phyloP scores from a whole-genome alignment of 1,140 invertebrate genomes.

The Platyscapa corneri region DNA sequence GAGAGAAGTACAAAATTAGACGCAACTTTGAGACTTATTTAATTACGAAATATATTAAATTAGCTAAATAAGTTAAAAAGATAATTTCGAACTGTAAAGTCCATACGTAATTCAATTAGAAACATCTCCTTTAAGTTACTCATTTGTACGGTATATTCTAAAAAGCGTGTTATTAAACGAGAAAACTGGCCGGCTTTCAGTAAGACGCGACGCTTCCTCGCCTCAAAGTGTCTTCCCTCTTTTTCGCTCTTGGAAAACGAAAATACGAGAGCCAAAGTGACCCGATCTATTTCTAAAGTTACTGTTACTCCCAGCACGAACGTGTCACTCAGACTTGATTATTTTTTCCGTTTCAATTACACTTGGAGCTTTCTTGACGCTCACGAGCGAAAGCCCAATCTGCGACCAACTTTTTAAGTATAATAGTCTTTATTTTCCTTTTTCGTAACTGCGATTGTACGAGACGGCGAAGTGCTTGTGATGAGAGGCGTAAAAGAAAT shows the following conservation, averaged over 20 bases:
- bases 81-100: too few relatives aligned
- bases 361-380: neutral
- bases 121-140: neutral
- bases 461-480: neutral
- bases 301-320: conserved; percentile 48
- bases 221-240: conserved; percentile 45
- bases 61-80: too few relatives aligned
- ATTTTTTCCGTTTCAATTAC: conserved; percentile 50
- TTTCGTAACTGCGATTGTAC: neutral
- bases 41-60: too few relatives aligned
- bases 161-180: conserved; percentile 66
- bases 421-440: conserved; percentile 18
- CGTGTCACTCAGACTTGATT: conserved; percentile 45
- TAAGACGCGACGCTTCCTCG: conserved; percentile 52
- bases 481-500: neutral
- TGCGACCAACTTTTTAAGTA: conserved; percentile 40
- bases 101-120: neutral
- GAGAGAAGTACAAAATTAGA: too few relatives aligned
- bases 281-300: conserved; percentile 63
- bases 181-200: conserved; percentile 69
- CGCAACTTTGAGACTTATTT: too few relatives aligned
- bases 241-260: conserved; percentile 61
- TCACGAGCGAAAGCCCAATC: neutral
- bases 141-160: neutral
- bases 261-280: conserved; percentile 59